Base-by-base conservation (phyloP, 2,888 invertebrate genomes). In the Charanyca ferruginea region DNA sequence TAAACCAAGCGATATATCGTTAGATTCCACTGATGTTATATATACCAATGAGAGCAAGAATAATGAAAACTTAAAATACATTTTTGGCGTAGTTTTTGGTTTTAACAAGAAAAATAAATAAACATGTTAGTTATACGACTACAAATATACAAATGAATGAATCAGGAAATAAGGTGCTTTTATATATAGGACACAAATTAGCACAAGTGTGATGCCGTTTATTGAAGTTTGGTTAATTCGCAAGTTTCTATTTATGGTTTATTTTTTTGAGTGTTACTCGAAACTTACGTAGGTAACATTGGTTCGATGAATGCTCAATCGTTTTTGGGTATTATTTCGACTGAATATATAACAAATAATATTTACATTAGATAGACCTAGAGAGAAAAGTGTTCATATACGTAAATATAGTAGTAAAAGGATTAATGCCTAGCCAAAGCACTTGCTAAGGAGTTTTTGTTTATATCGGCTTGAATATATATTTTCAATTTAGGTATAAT, bases 171-270 rank as follows among this genome's bases (percentile, higher is more conserved):
- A 16, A 47, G 32, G 8, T 13, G 47, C 44, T 23, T 63, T 66
- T 80, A 75, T 81, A 75, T 81, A 80, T 68, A 66, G 52, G 25
- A 44, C 23, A 51, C 25, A 42, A 75, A 67, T 81, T 81, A 76
- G 57, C 69, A 62, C 51, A 7, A 25, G 41, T 38, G 35, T 61
- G 52, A 62, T 68, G 63, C 66, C 64, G 60, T 63, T 57, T 59
- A 66, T 67, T 66, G 52, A 47, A 65, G 59, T 73, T 74, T 71
- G 66, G 72, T 6, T 59, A 75, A 70, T 81, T 42, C 59, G 49
- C 55, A 45, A 49, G 57, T 71, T 63, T 77, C 60, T 53, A 25
- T 47, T 54, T 54, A 73, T 38, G 69, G 83, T 60, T 48, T n/a
- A n/a, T n/a, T n/a, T 47, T 61, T 38, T 16, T 38, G 38, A 38